Percentiles rank a stretch among this genome's conserved stretches.
These are phyloP conservation scores for Eilema griseolum DNA, from an alignment of 2,888 invertebrate species.

Conservation along the genomic window DNA sequence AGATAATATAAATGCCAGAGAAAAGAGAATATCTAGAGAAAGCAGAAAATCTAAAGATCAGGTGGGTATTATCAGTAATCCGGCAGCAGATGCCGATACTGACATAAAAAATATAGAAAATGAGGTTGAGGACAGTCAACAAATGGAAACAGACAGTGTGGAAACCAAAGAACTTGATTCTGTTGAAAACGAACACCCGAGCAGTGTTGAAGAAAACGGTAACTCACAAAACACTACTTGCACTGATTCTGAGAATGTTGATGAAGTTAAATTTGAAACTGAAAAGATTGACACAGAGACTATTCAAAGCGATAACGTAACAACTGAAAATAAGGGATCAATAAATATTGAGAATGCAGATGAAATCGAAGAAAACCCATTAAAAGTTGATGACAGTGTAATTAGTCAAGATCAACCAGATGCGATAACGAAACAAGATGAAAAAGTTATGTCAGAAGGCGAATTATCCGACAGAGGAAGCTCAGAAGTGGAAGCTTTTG, in stretches of 20 bases:
- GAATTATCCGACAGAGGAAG: slow-evolving; percentile 71
- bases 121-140: neutral
- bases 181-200: slow-evolving; percentile 5
- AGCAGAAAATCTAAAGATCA: slow-evolving; percentile 11
- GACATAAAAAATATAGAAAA: slow-evolving; percentile 4
- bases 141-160: neutral
- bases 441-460: slow-evolving; percentile 69
- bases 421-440: slow-evolving; percentile 24
- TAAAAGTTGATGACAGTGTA: slow-evolving; percentile 1
- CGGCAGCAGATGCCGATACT: neutral
- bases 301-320: neutral
- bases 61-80: neutral
- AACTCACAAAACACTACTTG: neutral
- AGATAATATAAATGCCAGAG: neutral
- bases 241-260: slow-evolving; percentile 17
- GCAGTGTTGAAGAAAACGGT: neutral
- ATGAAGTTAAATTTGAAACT: slow-evolving; percentile 12
- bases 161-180: slow-evolving; percentile 11
- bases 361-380: neutral
- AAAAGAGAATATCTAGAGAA: slow-evolving; percentile 4
- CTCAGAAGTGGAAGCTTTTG: slow-evolving; percentile 72
- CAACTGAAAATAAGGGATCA: neutral
- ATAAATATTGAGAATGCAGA: neutral
- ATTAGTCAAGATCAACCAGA: slow-evolving; percentile 5
- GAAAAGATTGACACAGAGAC: slow-evolving; percentile 14